A percentile compares a stretch with the other conserved stretches of the same genome.
phyloP scores from a whole-genome alignment of 1,140 invertebrate species.

The Bombus vancouverensis region DNA sequence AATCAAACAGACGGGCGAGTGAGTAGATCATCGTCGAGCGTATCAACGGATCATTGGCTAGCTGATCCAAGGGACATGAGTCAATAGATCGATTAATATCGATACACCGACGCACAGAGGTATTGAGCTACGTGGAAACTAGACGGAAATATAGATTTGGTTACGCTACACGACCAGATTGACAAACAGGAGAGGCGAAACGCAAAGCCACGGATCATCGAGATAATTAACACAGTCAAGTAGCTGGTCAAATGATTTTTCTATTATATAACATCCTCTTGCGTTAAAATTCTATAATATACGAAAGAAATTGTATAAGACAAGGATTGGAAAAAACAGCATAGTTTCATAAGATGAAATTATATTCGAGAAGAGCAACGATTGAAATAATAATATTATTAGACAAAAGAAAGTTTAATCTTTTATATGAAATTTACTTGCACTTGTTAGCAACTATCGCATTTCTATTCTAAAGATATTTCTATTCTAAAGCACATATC shows the following conservation, averaged over 20 bases:
- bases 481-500: no score
- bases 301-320: no score
- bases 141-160: background rate
- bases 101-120: background rate
- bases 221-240: background rate
- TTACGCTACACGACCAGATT: background rate
- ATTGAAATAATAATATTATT: no score
- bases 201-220: background rate
- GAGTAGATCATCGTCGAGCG: background rate
- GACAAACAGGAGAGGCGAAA: background rate
- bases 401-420: no score
- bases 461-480: no score
- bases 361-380: no score
- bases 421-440: no score
- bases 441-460: no score
- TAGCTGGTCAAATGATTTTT: background rate
- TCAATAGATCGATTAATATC: constrained; percentile 46
- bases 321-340: no score
- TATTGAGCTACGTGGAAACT: background rate
- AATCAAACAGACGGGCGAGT: background rate
- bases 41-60: constrained; percentile 18
- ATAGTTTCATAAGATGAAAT: no score
- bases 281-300: background rate
- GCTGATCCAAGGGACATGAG: background rate
- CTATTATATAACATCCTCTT: no score